Percentiles rank a stretch among this genome's conserved stretches.
Conservation (phyloP, 1,140 invertebrate genomes). For the Triops longicaudatus region DNA sequence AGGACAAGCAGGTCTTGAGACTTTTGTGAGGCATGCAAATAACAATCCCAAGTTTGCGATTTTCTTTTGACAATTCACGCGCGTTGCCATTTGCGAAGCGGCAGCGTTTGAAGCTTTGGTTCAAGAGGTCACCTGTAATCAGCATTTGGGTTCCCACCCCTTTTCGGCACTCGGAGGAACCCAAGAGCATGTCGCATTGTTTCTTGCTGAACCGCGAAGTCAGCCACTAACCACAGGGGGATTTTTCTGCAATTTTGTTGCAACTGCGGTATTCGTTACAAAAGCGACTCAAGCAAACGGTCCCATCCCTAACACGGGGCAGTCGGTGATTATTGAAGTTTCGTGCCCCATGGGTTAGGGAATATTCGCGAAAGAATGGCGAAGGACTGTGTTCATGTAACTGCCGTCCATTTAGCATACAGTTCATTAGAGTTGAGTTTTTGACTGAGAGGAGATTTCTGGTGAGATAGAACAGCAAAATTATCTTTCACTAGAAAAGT, state of each 20-base stretch:
- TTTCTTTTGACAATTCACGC: background rate
- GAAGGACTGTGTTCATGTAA: no score
- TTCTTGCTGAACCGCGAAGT: background rate
- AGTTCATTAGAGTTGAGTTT: no score
- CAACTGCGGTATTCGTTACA: no score
- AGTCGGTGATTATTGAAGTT: no score
- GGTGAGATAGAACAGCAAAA: background rate
- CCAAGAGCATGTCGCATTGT: background rate
- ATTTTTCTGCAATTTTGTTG: background rate
- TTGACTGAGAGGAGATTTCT: no score
- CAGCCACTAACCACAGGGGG: background rate
- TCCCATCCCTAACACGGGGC: no score
- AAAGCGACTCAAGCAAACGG: no score
- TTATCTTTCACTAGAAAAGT: background rate
- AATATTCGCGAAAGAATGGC: no score
- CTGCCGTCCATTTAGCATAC: no score
- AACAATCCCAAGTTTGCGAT: background rate
- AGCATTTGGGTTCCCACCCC: background rate
- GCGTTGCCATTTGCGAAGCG: background rate
- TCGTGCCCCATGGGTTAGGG: no score
- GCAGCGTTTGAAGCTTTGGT: background rate
- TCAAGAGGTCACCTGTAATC: constrained; percentile 6
- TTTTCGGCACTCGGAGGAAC: background rate
- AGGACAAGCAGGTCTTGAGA: background rate
- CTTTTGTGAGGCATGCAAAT: background rate